Conservation (phyloP, 1,140 invertebrate species). For the Lordiphosa clarofinis region DNA sequence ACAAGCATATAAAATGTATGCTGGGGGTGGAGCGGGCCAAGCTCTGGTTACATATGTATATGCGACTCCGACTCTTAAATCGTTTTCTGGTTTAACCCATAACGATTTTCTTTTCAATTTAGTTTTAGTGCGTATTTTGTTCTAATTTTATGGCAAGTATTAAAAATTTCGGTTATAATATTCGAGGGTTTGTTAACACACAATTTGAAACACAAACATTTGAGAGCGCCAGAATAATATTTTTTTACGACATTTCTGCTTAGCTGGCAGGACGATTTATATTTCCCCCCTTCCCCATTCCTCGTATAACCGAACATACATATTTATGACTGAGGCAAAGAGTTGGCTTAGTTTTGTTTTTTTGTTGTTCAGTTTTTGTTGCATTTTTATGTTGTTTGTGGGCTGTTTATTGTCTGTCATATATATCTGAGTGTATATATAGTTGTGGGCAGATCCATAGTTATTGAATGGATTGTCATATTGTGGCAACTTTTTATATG, state of each 20-base stretch:
- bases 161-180: slow-evolving; percentile 38
- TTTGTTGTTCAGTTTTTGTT: slow-evolving; percentile 24
- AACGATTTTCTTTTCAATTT: slow-evolving; percentile 78
- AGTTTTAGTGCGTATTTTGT: slow-evolving; percentile 75
- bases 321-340: slow-evolving; percentile 48
- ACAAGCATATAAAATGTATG: slow-evolving; percentile 71
- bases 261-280: slow-evolving; percentile 71
- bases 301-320: slow-evolving; percentile 35
- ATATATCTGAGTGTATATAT: slow-evolving; percentile 8
- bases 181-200: slow-evolving; percentile 62
- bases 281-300: slow-evolving; percentile 28
- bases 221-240: slow-evolving; percentile 37
- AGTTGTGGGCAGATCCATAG: slow-evolving; percentile 42
- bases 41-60: slow-evolving; percentile 21
- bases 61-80: slow-evolving; percentile 10
- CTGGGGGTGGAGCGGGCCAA: slow-evolving; percentile 10
- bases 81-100: slow-evolving; percentile 52
- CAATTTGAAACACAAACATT: slow-evolving; percentile 45
- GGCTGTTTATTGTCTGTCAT: slow-evolving; percentile 62
- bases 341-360: slow-evolving; percentile 29
- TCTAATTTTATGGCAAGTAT: slow-evolving; percentile 74
- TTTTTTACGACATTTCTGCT: slow-evolving; percentile 70
- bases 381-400: slow-evolving; percentile 64
- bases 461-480: slow-evolving; percentile 73
- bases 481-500: slow-evolving; percentile 72